A percentile compares a stretch with the other conserved stretches of the same genome.
phyloP scores from a whole-genome alignment of 2,113 vertebrate species.

The Oncorhynchus keta region DNA sequence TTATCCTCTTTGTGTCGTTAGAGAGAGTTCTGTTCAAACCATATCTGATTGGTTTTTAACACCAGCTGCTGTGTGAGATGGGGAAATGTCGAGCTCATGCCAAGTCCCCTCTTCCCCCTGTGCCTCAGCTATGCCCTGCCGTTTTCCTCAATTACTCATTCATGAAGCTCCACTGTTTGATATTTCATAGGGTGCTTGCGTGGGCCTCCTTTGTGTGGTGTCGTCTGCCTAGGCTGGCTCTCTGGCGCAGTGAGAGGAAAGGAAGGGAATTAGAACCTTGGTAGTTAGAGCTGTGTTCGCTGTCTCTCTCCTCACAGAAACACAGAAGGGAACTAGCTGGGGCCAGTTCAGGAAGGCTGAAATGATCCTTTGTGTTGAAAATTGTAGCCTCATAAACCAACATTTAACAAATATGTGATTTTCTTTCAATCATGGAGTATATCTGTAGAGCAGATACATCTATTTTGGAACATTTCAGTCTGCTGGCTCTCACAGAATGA shows the following conservation, averaged over 20 bases:
- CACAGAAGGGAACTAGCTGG: not conserved
- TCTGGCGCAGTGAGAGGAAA: slow-evolving; percentile 8
- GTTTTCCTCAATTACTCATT: slow-evolving; percentile 58
- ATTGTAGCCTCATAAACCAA: not conserved
- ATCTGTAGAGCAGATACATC: not conserved
- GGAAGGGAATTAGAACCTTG: slow-evolving; percentile 33
- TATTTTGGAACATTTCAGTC: slow-evolving; percentile 8
- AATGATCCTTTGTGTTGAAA: not conserved
- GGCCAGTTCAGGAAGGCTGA: not conserved
- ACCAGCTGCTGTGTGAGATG: slow-evolving; percentile 63
- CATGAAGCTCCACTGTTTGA: slow-evolving; percentile 50
- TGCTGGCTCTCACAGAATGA: slow-evolving; percentile 25
- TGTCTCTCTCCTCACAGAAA: slow-evolving; percentile 25
- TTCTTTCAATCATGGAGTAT: slow-evolving; percentile 3
- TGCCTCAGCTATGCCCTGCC: slow-evolving; percentile 44
- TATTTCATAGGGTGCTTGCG: slow-evolving; percentile 32
- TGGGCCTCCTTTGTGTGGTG: slow-evolving; percentile 34
- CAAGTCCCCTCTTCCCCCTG: slow-evolving; percentile 39
- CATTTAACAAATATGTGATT: not conserved
- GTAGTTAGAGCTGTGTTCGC: not conserved
- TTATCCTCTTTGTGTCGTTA: slow-evolving; percentile 9
- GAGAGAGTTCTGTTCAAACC: slow-evolving; percentile 33
- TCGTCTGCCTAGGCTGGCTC: slow-evolving; percentile 38
- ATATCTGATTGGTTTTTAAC: slow-evolving; percentile 62
- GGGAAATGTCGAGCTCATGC: slow-evolving; percentile 41